These are phyloP conservation scores for Pseudoatta argentina DNA, from an alignment of 1,140 invertebrate species.

Conservation along the genomic window DNA sequence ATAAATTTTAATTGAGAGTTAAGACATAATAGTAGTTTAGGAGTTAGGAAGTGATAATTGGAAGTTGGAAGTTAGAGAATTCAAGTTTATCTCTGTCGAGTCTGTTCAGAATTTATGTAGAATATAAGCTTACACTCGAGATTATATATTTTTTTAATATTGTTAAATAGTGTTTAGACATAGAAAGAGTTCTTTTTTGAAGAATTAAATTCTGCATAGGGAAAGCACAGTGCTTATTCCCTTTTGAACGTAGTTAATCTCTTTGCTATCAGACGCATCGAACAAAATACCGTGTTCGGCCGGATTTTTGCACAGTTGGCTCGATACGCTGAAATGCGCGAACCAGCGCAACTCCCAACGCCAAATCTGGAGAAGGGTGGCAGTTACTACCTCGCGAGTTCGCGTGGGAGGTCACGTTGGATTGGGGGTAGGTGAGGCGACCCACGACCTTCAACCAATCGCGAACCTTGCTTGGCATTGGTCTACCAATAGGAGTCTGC, in stretches of 20 bases:
- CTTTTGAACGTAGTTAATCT: constrained; percentile 7
- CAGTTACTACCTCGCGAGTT: constrained; percentile 80
- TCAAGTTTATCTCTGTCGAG: neutral
- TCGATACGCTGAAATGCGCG: neutral
- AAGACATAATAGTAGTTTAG: neutral
- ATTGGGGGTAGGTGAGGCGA: constrained; percentile 84
- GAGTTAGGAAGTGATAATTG: neutral
- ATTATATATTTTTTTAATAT: neutral
- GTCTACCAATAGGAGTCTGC: constrained; percentile 80
- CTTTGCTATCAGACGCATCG: constrained; percentile 21
- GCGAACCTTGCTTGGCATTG: constrained; percentile 77
- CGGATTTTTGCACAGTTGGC: constrained; percentile 26
- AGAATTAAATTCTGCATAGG: neutral
- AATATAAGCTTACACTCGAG: constrained; percentile 6
- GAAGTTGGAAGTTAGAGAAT: neutral
- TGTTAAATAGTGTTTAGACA: neutral
- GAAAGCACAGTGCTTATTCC: neutral
- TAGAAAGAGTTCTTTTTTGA: neutral
- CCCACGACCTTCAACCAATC: constrained; percentile 84
- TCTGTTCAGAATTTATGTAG: neutral
- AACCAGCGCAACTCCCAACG: constrained; percentile 18
- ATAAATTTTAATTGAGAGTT: constrained; percentile 11
- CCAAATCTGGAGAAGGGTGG: constrained; percentile 68
- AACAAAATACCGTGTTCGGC: neutral
- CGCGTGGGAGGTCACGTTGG: constrained; percentile 83